Evolutionary conservation across 2,113 vertebrate species (phyloP), one percentile per base, ranked within the genome.

Genomic region (Mastomys natalensis): DNA sequence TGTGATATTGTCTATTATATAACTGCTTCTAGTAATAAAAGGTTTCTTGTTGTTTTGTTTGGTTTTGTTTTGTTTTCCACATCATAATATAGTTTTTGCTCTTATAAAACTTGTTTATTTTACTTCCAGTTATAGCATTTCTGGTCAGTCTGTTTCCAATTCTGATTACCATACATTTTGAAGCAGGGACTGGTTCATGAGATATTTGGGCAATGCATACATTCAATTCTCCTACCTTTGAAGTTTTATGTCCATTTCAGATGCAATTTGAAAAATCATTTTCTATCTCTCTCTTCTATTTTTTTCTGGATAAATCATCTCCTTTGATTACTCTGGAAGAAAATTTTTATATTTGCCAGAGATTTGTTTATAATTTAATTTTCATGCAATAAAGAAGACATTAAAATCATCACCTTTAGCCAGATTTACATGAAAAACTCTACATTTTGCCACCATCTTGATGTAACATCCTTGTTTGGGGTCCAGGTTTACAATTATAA

Each of bases 401-500:
- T 45, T 45, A 31, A 55, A 80, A 53, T 84, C 37, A 15, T 19
- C 9, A 2, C 21, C 40, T 64, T 81, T 64, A 85, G 43, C 1
- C 31, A 15, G 40, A 13, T 29, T 45, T 40, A 5, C 37, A 34
- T 82, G 26, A 13, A 68, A 66, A 53, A n/a, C 13, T 9, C 17
- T 26, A 76, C 0, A 26, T 62, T 87, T 94, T 68, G 7, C 31
- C 58, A 80, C 29, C 86, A 7, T 45, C 26, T 45, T 34, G 7
- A 45, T 37, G 16, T 16, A 34, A 11, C 1, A 3, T 74, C 22
- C 7, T 10, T 7, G 5, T 1, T 22, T 91, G 66, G 51, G 3
- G 7, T 0, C 1, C 24, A 24, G 3, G 2, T 60, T 80, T 13
- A 45, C 1, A 73, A 0, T 19, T n/a, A 7, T 31, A 34, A 9